Evolutionary conservation across 1,140 invertebrate species (phyloP).

Genomic region (Papilio aristodemus): DNA sequence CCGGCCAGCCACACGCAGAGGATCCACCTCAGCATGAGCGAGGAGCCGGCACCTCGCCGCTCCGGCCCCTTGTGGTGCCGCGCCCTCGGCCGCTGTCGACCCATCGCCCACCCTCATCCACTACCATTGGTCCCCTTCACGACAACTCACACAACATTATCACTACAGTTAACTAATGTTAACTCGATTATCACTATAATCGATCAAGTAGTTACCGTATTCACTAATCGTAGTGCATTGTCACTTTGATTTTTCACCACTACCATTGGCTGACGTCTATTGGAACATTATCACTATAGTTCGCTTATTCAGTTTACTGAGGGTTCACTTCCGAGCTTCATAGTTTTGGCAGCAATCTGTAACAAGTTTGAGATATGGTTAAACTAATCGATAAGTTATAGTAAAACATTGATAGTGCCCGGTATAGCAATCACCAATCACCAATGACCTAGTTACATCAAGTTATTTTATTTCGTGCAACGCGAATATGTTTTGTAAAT

Average conservation of each 20-base stretch:
- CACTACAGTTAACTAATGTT: conserved; percentile 7
- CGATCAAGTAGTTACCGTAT: background rate
- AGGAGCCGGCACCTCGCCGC: conserved; percentile 51
- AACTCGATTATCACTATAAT: background rate
- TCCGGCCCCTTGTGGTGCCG: conserved; percentile 71
- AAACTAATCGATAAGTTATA: background rate
- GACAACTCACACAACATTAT: conserved; percentile 34
- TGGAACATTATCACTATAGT: background rate
- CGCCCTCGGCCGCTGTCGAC: conserved; percentile 57
- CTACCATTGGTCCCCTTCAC: conserved; percentile 43
- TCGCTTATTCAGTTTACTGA: conserved; percentile 10
- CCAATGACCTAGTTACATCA: background rate
- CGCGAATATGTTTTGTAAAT: too few species aligned
- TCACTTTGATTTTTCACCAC: background rate
- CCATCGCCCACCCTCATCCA: conserved; percentile 49
- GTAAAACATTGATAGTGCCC: background rate
- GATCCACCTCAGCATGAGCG: conserved; percentile 68
- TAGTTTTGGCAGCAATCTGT: conserved; percentile 16
- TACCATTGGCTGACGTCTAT: background rate
- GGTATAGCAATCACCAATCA: background rate
- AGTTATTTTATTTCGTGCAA: background rate
- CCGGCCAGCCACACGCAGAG: conserved; percentile 66
- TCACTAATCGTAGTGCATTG: background rate
- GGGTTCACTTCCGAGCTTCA: conserved; percentile 9
- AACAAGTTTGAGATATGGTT: conserved; percentile 1